Evolutionary conservation across 1,140 invertebrate species (phyloP), one percentile per base, ranked within the genome.

Genomic region (Chironomus striatipennis): DNA sequence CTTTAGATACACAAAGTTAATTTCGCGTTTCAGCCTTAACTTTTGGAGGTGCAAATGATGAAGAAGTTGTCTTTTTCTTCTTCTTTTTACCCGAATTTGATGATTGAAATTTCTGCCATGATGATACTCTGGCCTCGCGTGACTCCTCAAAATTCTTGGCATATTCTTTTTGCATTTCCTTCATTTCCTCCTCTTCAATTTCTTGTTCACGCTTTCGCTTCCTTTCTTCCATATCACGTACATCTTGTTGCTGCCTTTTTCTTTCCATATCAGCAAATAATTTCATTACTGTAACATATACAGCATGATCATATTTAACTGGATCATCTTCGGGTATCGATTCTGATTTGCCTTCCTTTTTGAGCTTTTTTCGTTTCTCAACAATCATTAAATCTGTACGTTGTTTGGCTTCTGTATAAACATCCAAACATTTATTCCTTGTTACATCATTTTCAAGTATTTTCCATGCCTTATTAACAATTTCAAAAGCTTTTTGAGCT

Each of bases 91-190:
- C 91, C 76, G 88, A 88, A 75, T 88, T 86, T 76, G 86, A 88
- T 74, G 85, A 86, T 81, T 97, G 93, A 82, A 98, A 98, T 65
- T 88, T 92, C 81, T 98, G 94, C 97, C 96, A 98, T 83, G 95
- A 98, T 75, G 96, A 92, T 0, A 98, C 96, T 77, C 96, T 85
- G 74, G 91, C 95, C 85, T 97, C 94, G 77, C 96, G 87, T 73
- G 94, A 97, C 86, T 97, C 96, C 90, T 99, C 97, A 87, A 97
- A 99, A 85, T 98, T 99, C 80, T 97, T 95, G 76, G 97, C 92
- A 96, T 96, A 98, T 83, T 98, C 96, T 78, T 94, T 92, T 79
- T 97, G 92, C 73, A 92, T 83, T 74, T 94, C 93, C 75, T 90
- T 88, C 79, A 92, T 91, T 79, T 97, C 94, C 83, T 97, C 95